Conservation (phyloP, 2,888 invertebrate species). For the Cephus rjabovi region DNA sequence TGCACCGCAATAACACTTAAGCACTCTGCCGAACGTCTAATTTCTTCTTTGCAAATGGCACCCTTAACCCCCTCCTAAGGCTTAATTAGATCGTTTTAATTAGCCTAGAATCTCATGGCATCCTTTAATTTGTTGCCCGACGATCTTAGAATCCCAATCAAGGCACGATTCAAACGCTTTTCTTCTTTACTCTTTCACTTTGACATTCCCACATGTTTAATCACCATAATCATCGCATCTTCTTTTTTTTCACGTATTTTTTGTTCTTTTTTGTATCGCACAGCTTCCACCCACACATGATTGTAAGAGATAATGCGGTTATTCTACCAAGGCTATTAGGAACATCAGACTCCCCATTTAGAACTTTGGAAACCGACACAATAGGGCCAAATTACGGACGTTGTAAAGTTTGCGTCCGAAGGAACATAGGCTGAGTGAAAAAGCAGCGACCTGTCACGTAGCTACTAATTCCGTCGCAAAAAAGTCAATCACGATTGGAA, state of each 20-base stretch:
- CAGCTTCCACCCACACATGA: background rate
- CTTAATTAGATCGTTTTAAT: background rate
- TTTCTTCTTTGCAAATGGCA: background rate
- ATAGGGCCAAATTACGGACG: background rate
- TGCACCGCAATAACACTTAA: background rate
- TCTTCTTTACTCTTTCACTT: background rate
- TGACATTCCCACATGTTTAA: background rate
- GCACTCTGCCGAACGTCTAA: background rate
- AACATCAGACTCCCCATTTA: background rate
- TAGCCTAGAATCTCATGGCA: background rate
- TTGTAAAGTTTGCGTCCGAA: background rate
- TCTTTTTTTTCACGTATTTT: background rate
- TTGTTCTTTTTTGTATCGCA: background rate
- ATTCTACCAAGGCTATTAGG: background rate
- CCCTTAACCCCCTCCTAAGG: background rate
- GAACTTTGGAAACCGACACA: background rate
- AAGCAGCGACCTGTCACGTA: background rate
- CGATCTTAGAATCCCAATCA: background rate
- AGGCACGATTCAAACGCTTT: background rate
- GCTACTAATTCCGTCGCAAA: slow-evolving; percentile 13
- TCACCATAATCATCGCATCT: background rate
- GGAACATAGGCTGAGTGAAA: background rate
- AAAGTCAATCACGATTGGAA: slow-evolving; percentile 9
- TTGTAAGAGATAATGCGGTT: background rate
- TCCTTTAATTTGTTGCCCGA: background rate